Percentiles rank a stretch among this genome's conserved stretches.
Evolutionary conservation across 2,113 vertebrate genomes (phyloP).

Genomic region (Cyphomyrus plagiostoma): DNA sequence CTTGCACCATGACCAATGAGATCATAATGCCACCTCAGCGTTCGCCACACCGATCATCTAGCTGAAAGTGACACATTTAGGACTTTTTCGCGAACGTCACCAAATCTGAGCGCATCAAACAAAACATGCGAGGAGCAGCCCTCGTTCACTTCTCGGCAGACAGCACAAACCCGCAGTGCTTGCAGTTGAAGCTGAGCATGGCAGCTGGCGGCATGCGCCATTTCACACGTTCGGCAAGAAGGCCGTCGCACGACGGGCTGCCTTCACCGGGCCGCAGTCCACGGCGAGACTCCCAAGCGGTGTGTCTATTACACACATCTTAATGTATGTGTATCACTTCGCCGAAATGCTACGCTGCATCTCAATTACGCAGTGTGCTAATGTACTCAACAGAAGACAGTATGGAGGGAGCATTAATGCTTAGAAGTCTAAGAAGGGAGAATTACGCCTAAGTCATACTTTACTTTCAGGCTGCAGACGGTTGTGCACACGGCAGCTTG

Average conservation of each 20-base stretch:
- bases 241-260: background rate
- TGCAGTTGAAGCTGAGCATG: background rate
- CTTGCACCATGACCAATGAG: background rate
- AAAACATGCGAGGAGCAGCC: background rate
- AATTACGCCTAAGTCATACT: background rate
- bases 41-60: background rate
- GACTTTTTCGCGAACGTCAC: background rate
- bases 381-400: background rate
- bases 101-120: background rate
- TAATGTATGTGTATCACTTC: background rate
- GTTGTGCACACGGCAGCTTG: background rate
- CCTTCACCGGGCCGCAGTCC: background rate
- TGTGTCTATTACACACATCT: background rate
- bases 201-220: background rate
- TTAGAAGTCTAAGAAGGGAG: background rate
- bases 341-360: background rate
- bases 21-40: background rate
- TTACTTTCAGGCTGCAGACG: background rate
- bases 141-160: background rate
- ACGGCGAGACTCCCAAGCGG: background rate
- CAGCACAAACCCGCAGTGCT: background rate
- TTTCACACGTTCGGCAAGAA: background rate
- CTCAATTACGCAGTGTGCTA: background rate
- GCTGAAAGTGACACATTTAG: background rate
- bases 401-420: background rate